Conservation (phyloP, 2,797 vertebrate genomes). For the Bucorvus abyssinicus region DNA sequence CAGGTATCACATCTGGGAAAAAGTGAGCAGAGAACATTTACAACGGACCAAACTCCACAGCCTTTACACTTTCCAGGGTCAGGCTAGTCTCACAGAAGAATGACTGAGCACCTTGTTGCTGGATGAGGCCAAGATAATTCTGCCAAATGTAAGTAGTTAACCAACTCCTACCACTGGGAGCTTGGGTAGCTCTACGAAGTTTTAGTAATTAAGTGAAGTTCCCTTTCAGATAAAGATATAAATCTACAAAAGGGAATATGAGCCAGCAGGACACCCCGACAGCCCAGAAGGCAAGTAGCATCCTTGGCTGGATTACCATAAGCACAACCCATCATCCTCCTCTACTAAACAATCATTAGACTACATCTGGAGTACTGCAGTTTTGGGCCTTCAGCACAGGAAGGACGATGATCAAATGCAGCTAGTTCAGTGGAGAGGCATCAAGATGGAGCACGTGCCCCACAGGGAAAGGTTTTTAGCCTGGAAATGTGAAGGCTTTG, state of each 20-base stretch:
- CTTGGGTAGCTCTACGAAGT: not conserved
- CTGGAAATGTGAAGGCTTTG: not conserved
- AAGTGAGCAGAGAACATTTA: not conserved
- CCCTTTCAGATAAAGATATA: not conserved
- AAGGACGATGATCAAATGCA: not conserved
- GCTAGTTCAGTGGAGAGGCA: not conserved
- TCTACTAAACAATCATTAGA: not conserved
- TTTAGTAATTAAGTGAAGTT: not conserved
- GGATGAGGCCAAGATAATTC: not conserved
- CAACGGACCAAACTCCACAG: not conserved
- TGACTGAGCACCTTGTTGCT: not conserved
- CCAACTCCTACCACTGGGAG: accelerated
- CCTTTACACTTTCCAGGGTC: not conserved
- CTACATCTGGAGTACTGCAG: not conserved
- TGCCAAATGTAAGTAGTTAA: not conserved
- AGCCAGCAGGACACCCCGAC: not conserved
- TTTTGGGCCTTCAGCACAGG: not conserved
- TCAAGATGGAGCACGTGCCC: not conserved
- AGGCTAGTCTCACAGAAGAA: not conserved
- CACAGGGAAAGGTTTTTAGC: not conserved
- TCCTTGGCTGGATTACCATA: not conserved
- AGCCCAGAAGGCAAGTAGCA: not conserved
- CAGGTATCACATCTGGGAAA: not conserved
- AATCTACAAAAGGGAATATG: not conserved
- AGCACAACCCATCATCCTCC: not conserved